Evolutionary conservation across 2,797 vertebrate species (phyloP), one percentile per base, ranked within the genome.

Genomic region (Semaprochilodus insignis): DNA sequence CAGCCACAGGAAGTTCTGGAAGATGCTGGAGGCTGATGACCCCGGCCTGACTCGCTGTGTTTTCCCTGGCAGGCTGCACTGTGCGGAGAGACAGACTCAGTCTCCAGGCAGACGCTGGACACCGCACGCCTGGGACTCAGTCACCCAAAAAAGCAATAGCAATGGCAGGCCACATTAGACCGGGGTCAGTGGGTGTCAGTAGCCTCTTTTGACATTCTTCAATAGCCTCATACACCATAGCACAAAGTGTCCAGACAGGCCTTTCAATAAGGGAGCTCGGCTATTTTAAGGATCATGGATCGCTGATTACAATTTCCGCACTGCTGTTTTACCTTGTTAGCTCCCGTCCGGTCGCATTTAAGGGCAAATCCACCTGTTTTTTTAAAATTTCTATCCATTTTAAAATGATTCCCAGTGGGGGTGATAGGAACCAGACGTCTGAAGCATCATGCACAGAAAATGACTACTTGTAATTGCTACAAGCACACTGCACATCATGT

Each of bases 1-100:
- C 69, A 48, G 34, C 62, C 2, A 36, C 78, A 78, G 65, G 69
- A 85, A 81, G 60, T 21, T 57, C 52, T 63, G 77, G 16, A 34
- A 78, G 36, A 34, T 19, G 51, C 67, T 81, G 57, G 0, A 62
- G 25, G 73, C 21, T 23, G 57, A 66, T 81, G 83, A 81, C 57
- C 72, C 60, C n/a, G 11, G 48, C 14, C 65, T 48, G 78, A 73
- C 70, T 54, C 25, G n/a, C 66, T 74, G 44, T 21, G 67, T 70
- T 76, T 76, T 76, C 4, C 21, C 59, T 76, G 74, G 74, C 74
- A 15, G 36, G 14, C 34, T 48, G 23, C 21, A 16, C 17, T 63
- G 44, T 48, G 59, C 27, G 14, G 44, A 66, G n/a, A 54, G 60
- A 63, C 36, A 48, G 14, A 63, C 27, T 51, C 8, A 19, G 36